A percentile compares a stretch with the other conserved stretches of the same genome.
phyloP scores from a whole-genome alignment of 1,140 invertebrate genomes.

The Drosophila pruinosa region DNA sequence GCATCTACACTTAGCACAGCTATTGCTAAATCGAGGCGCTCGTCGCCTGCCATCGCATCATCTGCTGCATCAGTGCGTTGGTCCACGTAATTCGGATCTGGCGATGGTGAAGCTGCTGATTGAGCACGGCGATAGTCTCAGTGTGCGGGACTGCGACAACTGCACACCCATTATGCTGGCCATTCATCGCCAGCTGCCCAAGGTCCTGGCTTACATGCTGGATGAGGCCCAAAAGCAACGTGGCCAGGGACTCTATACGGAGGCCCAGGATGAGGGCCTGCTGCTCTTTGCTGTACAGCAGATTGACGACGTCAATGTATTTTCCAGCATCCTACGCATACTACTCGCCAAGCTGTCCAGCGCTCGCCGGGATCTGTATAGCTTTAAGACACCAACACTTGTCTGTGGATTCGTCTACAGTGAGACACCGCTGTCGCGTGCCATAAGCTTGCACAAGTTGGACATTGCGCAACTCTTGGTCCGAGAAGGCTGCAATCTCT shows the following conservation, averaged over 20 bases:
- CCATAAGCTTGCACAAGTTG: constrained; percentile 82
- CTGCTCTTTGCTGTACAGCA: constrained; percentile 82
- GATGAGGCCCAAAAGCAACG: constrained; percentile 78
- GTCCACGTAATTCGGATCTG: constrained; percentile 67
- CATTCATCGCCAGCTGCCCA: constrained; percentile 84
- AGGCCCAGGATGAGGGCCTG: constrained; percentile 82
- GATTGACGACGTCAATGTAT: constrained; percentile 67
- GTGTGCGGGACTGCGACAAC: constrained; percentile 84
- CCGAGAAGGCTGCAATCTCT: constrained; percentile 83
- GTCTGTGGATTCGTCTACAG: constrained; percentile 78
- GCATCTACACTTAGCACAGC: constrained; percentile 77
- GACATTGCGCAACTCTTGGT: constrained; percentile 83
- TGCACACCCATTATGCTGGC: constrained; percentile 87
- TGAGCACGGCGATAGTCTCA: constrained; percentile 83
- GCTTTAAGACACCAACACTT: constrained; percentile 35
- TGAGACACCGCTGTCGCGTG: constrained; percentile 84
- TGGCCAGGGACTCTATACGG: constrained; percentile 31
- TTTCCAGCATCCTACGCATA: constrained; percentile 83
- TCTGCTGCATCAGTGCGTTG: constrained; percentile 85
- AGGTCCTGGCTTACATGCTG: constrained; percentile 84
- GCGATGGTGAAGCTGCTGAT: constrained; percentile 84
- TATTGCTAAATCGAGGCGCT: constrained; percentile 84
- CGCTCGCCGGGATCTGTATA: constrained; percentile 53
- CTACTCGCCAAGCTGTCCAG: constrained; percentile 80
- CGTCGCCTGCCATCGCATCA: constrained; percentile 85